Conservation (phyloP, 2,888 invertebrate genomes). For the Parapristionchus giblindavisi region DNA sequence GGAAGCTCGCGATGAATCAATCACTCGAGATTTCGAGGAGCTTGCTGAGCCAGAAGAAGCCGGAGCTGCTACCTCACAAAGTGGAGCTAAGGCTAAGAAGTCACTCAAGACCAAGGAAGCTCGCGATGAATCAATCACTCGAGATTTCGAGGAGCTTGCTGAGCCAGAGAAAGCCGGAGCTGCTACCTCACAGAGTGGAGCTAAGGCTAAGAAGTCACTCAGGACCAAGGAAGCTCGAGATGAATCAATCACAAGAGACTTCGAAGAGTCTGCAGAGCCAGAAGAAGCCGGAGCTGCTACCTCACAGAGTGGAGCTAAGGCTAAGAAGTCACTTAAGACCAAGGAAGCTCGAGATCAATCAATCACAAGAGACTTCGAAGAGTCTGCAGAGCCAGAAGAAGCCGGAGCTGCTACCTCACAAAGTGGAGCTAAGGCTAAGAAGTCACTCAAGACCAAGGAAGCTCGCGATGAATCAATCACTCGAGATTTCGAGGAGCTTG, state of each 20-base stretch:
- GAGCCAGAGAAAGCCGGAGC: background rate
- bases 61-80: background rate
- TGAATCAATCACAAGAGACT: background rate
- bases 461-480: background rate
- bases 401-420: background rate
- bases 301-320: background rate
- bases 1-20: background rate
- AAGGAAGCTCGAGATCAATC: background rate
- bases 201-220: slow-evolving; percentile 20
- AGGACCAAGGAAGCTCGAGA: slow-evolving; percentile 12
- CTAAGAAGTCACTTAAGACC: background rate
- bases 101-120: slow-evolving; percentile 5
- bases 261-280: slow-evolving; percentile 19
- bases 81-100: background rate
- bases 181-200: background rate
- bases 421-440: background rate
- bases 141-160: slow-evolving; percentile 13
- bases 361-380: background rate
- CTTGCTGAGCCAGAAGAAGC: background rate
- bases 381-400: background rate
- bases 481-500: slow-evolving; percentile 30
- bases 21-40: slow-evolving; percentile 2
- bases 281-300: background rate
- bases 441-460: background rate
- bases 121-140: background rate